Base-by-base conservation (phyloP, 2,113 vertebrate genomes). In the Dasyornis broadbenti region DNA sequence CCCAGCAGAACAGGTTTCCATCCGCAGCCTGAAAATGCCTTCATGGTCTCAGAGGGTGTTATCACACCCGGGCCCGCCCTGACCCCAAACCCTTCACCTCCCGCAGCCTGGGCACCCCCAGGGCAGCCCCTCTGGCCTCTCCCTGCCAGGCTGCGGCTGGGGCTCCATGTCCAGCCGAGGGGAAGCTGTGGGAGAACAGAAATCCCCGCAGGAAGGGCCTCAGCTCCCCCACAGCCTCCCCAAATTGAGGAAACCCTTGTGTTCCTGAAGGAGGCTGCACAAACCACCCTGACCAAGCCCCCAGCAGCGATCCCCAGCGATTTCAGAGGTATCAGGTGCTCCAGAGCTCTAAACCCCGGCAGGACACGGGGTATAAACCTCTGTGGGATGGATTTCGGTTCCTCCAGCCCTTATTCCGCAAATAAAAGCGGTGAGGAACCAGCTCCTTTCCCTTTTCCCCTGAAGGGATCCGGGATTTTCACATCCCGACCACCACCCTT, bases 11-110 rank as follows among this genome's bases (percentile, higher is more conserved):
- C 11, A 11, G 19, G 16, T 22, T 57, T 52, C 28, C 56, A 35
- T 9, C 9, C 0, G 0, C 31, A 71, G 28, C 35, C 42, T 2
- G 0, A 9, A 89, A 78, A 11, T 0, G 3, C 19, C 30, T 82
- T 64, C 5, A 15, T 24, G 27, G 21, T 14, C 37, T 6, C 2
- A 1, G 12, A 53, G 19, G 22, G 23, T 9, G 35, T 31, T 11
- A 35, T 2, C 37, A 70, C 2, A 16, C 60, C 66, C 24, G 56
- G 30, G 19, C 45, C 57, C 49, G n/a, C 26, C 40, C 42, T 2
- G 3, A 35, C 5, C 77, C 63, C 82, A 71, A 63, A 37, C 4
- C 19, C 12, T 35, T 22, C 82, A 5, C 23, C 18, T 60, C 54
- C 44, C 1, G 1, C 70, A 85, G 49, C 60, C 35, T 15, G 17